phyloP scores from a whole-genome alignment of 2,113 vertebrate genomes.

The Myotis brandtii region DNA sequence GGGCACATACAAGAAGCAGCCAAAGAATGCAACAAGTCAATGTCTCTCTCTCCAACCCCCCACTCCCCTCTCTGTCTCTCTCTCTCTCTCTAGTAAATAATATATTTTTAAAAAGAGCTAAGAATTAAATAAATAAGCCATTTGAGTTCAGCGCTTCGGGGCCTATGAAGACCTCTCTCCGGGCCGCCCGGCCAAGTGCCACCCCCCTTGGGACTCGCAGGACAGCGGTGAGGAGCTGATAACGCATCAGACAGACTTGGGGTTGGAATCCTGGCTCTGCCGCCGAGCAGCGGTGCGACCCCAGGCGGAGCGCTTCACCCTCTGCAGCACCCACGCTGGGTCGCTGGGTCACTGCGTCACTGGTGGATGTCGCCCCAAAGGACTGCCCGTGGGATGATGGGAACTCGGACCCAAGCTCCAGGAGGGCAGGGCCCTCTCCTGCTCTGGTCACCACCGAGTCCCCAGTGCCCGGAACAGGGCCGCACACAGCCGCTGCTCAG shows the following conservation, averaged over 20 bases:
- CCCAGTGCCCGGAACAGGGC: background rate
- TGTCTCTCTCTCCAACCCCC: background rate
- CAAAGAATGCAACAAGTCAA: background rate
- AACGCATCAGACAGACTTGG: no score
- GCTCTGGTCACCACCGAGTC: background rate
- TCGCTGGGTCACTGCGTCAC: background rate
- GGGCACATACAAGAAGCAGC: background rate
- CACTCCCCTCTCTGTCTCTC: no score
- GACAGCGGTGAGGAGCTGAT: background rate
- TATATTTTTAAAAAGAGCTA: background rate
- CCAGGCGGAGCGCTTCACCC: background rate
- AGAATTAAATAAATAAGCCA: background rate
- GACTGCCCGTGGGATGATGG: accelerated
- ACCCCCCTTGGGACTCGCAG: accelerated
- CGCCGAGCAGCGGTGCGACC: background rate
- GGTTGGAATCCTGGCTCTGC: background rate
- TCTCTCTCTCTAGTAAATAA: background rate
- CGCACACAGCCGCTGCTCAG: background rate
- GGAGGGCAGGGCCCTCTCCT: no score
- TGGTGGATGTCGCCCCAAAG: background rate
- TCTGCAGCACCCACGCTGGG: background rate
- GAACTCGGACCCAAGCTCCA: accelerated
- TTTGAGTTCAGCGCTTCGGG: background rate
- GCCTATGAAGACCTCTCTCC: background rate
- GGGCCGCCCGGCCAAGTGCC: background rate